Conservation (phyloP, 2,888 invertebrate genomes). For the Synergus laeviventris region DNA sequence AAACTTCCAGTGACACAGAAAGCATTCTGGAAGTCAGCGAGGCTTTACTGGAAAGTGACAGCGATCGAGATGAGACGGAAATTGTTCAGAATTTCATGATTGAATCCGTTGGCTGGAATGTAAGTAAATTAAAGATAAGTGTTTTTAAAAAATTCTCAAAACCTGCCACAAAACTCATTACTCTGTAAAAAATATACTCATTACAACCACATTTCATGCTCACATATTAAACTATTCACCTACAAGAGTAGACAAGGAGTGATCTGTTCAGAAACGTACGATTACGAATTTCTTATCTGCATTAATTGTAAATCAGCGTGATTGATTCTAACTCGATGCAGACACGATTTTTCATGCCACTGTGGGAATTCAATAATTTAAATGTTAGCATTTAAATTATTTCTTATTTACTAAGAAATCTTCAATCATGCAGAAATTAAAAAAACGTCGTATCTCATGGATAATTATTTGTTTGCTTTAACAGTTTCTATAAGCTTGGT, state of each 20-base stretch:
- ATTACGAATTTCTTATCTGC: background rate
- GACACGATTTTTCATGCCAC: conserved; percentile 16
- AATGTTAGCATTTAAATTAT: background rate
- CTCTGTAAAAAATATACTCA: background rate
- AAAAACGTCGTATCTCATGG: background rate
- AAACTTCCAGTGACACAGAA: conserved; percentile 54
- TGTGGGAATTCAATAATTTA: conserved; percentile 23
- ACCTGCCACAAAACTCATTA: no score
- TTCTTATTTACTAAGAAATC: background rate
- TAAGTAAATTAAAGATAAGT: conserved; percentile 77
- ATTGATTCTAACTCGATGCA: conserved; percentile 49
- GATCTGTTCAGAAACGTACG: conserved; percentile 50
- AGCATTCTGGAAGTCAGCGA: conserved; percentile 74
- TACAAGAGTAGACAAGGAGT: conserved; percentile 45
- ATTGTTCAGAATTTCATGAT: conserved; percentile 80
- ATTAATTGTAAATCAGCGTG: conserved; percentile 37
- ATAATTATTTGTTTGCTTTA: background rate
- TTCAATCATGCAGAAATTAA: background rate
- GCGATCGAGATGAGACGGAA: conserved; percentile 82
- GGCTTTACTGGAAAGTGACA: conserved; percentile 81
- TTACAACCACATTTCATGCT: background rate
- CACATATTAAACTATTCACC: background rate
- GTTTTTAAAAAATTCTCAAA: background rate
- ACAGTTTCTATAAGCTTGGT: no score
- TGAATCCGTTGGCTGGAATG: conserved; percentile 85